Conservation (phyloP, 2,888 invertebrate genomes). For the Ophraella communa region DNA sequence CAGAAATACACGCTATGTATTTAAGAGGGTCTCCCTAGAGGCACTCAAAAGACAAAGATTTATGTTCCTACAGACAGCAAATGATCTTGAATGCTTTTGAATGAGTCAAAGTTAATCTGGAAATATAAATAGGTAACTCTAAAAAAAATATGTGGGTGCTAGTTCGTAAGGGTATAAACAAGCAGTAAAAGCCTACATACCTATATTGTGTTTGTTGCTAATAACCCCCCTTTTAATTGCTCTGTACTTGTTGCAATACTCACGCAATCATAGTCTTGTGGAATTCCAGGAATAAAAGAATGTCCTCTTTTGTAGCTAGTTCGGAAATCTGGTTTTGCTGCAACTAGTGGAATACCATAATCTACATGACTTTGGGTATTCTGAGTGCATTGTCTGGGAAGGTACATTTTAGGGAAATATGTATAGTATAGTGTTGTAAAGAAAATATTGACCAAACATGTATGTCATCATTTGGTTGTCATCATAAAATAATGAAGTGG, state of each 20-base stretch:
- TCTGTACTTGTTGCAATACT: no score
- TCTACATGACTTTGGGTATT: conserved; percentile 51
- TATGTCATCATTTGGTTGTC: neutral
- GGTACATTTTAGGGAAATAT: neutral
- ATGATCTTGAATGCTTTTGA: no score
- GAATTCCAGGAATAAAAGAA: conserved; percentile 47
- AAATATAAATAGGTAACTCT: no score
- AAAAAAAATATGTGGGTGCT: neutral
- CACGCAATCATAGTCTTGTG: conserved; percentile 55
- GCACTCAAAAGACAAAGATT: no score
- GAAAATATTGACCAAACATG: neutral
- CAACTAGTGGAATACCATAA: conserved; percentile 53
- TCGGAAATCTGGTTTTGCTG: conserved; percentile 53
- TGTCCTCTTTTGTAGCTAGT: conserved; percentile 51
- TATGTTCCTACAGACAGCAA: no score
- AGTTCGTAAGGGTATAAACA: neutral
- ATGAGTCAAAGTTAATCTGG: no score
- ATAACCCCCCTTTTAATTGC: no score
- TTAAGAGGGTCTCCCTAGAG: no score
- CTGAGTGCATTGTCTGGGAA: conserved; percentile 42
- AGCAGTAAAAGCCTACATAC: neutral
- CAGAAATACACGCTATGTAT: no score
- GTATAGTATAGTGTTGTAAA: neutral
- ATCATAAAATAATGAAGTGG: neutral
- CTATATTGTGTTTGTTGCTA: no score